phyloP scores from a whole-genome alignment of 2,888 invertebrate species.

The Himalopsyche anomala region DNA sequence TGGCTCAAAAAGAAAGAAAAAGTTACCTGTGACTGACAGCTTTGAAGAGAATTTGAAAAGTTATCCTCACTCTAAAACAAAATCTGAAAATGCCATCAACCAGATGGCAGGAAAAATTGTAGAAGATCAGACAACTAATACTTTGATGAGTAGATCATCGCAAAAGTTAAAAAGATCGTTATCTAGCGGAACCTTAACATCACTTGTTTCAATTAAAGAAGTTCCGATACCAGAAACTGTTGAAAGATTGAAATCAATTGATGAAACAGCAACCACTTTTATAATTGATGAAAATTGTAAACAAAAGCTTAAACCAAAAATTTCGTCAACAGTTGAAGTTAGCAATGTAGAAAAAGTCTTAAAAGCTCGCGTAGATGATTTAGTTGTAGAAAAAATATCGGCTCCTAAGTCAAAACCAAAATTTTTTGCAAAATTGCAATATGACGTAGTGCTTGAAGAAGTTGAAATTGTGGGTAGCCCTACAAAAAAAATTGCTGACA shows the following conservation, averaged over 20 bases:
- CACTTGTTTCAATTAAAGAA: conserved; percentile 75
- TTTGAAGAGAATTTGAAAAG: conserved; percentile 67
- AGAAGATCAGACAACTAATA: conserved; percentile 68
- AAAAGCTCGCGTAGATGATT: conserved; percentile 77
- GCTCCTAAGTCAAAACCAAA: conserved; percentile 60
- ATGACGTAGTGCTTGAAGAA: conserved; percentile 62
- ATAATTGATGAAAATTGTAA: conserved; percentile 68
- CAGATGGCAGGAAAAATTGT: conserved; percentile 65
- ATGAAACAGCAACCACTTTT: conserved; percentile 72
- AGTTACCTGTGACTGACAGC: conserved; percentile 63
- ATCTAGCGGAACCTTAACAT: conserved; percentile 72
- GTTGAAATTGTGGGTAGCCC: background rate
- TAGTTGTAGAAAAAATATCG: conserved; percentile 75
- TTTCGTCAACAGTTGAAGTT: conserved; percentile 77
- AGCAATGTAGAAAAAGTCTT: conserved; percentile 73
- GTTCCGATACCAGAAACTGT: conserved; percentile 70
- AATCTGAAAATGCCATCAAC: conserved; percentile 75
- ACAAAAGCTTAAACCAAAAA: conserved; percentile 75
- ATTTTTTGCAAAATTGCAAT: conserved; percentile 55
- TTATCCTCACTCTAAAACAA: conserved; percentile 68
- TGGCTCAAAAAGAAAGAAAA: conserved; percentile 69
- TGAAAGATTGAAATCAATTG: conserved; percentile 72
- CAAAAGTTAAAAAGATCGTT: conserved; percentile 71
- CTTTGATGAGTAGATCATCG: conserved; percentile 54
- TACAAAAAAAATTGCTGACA: conserved; percentile 36